Evolutionary conservation across 2,797 vertebrate species (phyloP).

Genomic region (Apogon hyalosoma): DNA sequence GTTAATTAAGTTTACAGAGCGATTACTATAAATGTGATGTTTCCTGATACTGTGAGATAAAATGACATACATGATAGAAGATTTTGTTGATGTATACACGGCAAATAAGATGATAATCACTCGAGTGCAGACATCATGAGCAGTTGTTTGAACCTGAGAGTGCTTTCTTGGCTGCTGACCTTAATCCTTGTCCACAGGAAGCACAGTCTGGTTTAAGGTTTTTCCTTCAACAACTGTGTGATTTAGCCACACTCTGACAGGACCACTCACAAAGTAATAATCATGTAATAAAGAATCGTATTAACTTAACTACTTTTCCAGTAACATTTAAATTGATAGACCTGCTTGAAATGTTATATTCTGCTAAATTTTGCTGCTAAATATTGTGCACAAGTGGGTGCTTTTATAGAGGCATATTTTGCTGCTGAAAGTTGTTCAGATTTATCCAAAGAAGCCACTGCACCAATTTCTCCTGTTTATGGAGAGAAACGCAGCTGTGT

Average conservation of each 20-base stretch:
- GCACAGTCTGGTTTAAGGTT: conserved; percentile 41
- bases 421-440: not conserved
- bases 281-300: not conserved
- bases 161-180: conserved; percentile 69
- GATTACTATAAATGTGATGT: too few relatives aligned
- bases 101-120: too few relatives aligned
- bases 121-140: not conserved
- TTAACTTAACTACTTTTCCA: too few relatives aligned
- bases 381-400: too few relatives aligned
- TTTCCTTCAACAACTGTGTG: conserved; percentile 43
- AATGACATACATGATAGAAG: too few relatives aligned
- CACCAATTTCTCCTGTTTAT: not conserved
- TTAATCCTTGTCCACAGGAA: conserved; percentile 72
- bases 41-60: too few relatives aligned
- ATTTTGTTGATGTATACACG: too few relatives aligned
- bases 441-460: not conserved
- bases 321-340: too few relatives aligned
- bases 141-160: conserved; percentile 40
- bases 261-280: conserved; percentile 30
- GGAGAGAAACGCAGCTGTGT: not conserved
- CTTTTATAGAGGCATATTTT: not conserved
- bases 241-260: conserved; percentile 45
- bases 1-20: too few relatives aligned
- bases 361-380: too few relatives aligned
- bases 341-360: too few relatives aligned